Percentiles rank a stretch among this genome's conserved stretches.
phyloP scores from a whole-genome alignment of 2,113 vertebrate species.

The Syngnathoides biaculeatus region DNA sequence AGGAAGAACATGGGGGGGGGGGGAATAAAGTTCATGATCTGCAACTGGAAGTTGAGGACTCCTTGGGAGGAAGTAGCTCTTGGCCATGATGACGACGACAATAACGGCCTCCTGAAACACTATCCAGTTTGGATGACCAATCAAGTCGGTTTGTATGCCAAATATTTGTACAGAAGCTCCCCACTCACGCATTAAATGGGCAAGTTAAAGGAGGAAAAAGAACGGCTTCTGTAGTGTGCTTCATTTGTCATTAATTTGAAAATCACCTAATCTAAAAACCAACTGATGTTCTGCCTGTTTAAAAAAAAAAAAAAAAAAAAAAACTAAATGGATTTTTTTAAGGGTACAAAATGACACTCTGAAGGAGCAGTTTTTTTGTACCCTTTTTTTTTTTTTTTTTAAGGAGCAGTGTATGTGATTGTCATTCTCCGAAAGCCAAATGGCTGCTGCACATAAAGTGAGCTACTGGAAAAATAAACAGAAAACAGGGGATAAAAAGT shows the following conservation, averaged over 20 bases:
- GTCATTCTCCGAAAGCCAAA: slow-evolving; percentile 49
- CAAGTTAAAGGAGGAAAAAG: slow-evolving; percentile 28
- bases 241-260: slow-evolving; percentile 42
- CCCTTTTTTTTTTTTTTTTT: slow-evolving; percentile 6
- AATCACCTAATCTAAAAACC: slow-evolving; percentile 56
- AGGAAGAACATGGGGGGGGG: slow-evolving; percentile 32
- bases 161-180: slow-evolving; percentile 34
- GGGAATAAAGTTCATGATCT: slow-evolving; percentile 29
- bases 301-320: too few relatives aligned
- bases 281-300: slow-evolving; percentile 13
- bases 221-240: slow-evolving; percentile 28
- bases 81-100: neutral
- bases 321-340: slow-evolving; percentile 12
- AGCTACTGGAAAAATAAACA: slow-evolving; percentile 49
- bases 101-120: slow-evolving; percentile 29
- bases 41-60: slow-evolving; percentile 27
- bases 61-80: slow-evolving; percentile 16
- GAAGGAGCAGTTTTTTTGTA: slow-evolving; percentile 20
- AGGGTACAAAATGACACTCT: slow-evolving; percentile 22
- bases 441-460: slow-evolving; percentile 47
- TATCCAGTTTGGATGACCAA: slow-evolving; percentile 36
- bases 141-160: slow-evolving; percentile 8
- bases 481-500: slow-evolving; percentile 55
- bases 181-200: slow-evolving; percentile 22
- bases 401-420: slow-evolving; percentile 43